A percentile compares a stretch with the other conserved stretches of the same genome.
These are phyloP conservation scores for Cephus rjabovi DNA, from an alignment of 2,888 invertebrate genomes.

Conservation along the genomic window DNA sequence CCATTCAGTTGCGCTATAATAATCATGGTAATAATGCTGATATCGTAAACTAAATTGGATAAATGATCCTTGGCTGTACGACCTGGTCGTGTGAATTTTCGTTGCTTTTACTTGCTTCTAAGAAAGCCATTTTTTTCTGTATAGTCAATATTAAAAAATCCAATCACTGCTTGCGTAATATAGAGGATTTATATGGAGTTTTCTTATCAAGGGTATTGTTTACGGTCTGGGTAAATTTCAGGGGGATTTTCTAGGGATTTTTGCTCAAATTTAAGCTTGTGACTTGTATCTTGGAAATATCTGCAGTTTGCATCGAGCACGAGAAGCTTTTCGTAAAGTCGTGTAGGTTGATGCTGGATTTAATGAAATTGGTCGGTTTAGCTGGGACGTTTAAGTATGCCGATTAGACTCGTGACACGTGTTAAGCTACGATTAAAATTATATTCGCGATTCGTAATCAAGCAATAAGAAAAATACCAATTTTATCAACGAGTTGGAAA, in stretches of 20 bases:
- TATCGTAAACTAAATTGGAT: not conserved
- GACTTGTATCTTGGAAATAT: not conserved
- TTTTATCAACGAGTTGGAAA: no score
- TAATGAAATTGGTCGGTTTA: not conserved
- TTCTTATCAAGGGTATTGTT: not conserved
- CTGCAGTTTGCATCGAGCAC: not conserved
- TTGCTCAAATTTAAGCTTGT: not conserved
- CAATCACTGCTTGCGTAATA: no score
- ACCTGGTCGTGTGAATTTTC: not conserved
- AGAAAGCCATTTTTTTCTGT: not conserved
- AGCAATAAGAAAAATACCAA: not conserved
- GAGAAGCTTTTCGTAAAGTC: not conserved
- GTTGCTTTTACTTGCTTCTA: not conserved
- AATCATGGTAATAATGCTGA: not conserved
- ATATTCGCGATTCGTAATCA: not conserved
- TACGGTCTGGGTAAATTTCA: no score
- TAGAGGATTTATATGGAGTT: not conserved
- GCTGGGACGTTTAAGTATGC: not conserved
- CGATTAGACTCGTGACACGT: not conserved
- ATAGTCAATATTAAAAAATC: no score
- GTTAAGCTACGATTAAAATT: not conserved
- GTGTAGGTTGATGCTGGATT: not conserved
- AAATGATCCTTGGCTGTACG: not conserved
- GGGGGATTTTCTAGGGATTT: not conserved
- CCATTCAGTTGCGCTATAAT: not conserved